Base-by-base conservation (phyloP, 2,888 invertebrate species). In the Nomada lathburiana region DNA sequence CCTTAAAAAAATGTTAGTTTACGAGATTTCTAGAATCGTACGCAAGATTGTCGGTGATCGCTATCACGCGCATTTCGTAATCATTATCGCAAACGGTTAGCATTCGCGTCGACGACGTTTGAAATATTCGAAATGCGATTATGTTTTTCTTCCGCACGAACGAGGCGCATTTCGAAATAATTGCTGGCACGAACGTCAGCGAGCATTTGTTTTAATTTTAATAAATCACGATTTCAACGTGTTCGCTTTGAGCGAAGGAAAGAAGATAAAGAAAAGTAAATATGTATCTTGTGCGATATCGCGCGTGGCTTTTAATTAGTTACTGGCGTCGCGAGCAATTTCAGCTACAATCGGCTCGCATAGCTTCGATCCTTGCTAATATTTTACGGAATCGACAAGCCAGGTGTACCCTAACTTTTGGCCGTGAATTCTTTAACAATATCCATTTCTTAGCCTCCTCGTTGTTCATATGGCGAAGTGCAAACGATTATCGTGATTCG, bases 41-140 rank as follows among this genome's bases (percentile, higher is more conserved):
- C 72, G 68, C 62, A 82, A 70, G 83, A 82, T 83, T 82, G 83
- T 82, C 83, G 81, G 55, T 76, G 83, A 83, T 76, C 70, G 65
- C 82, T 50, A 63, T 70, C 59, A 77, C 83, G 64, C 73, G 57
- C 68, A 9, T 77, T 23, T 67, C 20, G 18, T 64, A 78, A 78
- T 77, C 53, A 60, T 59, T 36, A 36, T 53, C 36, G 23, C 71
- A 16, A 62, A 36, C 18, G 26, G 11, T 65, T 60, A 50, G 36
- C 52, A 29, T 53, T 71, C 13, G 16, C 20, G 29, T 23, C 47
- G 36, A 50, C 53, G 18, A 36, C 36, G 36, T 36, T 52, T 47
- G 5, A 18, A 36, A 13, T 42, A 50, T 52, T 42, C n/a, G 10
- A 9, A 29, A 62, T 11, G 57, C 63, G 63, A 36, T 47, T 42